These are phyloP conservation scores for Tetropium fuscum DNA, from an alignment of 2,888 invertebrate species.

Conservation along the genomic window DNA sequence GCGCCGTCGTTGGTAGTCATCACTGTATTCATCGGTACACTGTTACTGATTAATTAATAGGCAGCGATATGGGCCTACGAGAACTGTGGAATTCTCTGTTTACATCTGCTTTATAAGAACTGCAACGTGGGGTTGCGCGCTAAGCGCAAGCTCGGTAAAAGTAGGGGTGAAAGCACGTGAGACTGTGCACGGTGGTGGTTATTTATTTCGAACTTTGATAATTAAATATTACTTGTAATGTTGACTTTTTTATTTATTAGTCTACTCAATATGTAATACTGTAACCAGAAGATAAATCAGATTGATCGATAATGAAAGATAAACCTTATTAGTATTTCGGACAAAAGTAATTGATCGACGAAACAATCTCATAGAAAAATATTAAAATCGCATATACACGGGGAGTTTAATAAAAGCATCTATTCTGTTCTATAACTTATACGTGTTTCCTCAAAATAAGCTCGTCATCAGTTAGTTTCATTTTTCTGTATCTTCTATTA, in stretches of 20 bases:
- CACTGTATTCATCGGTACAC: constrained; percentile 21
- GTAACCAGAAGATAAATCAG: too few relatives aligned
- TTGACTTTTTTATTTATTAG: neutral
- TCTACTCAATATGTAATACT: neutral
- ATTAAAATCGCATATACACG: too few relatives aligned
- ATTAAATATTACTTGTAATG: neutral
- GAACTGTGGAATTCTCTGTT: constrained; percentile 48
- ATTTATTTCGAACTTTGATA: neutral
- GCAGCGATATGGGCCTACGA: constrained; percentile 19
- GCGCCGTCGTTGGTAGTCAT: constrained; percentile 47
- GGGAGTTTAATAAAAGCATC: too few relatives aligned
- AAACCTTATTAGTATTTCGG: too few relatives aligned
- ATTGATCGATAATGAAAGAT: too few relatives aligned
- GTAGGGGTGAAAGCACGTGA: constrained; percentile 42
- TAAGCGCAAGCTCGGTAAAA: constrained; percentile 48
- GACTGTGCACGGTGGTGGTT: constrained; percentile 18
- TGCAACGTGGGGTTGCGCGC: constrained; percentile 53
- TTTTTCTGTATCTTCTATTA: too few relatives aligned
- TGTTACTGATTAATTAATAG: constrained; percentile 11
- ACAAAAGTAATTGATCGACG: too few relatives aligned
- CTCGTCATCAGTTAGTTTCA: too few relatives aligned
- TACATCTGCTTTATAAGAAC: constrained; percentile 54
- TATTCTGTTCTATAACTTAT: too few relatives aligned
- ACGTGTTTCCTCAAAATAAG: too few relatives aligned
- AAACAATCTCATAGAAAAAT: too few relatives aligned